Evolutionary conservation across 2,113 vertebrate genomes (phyloP).

Genomic region (Gobio gobio): DNA sequence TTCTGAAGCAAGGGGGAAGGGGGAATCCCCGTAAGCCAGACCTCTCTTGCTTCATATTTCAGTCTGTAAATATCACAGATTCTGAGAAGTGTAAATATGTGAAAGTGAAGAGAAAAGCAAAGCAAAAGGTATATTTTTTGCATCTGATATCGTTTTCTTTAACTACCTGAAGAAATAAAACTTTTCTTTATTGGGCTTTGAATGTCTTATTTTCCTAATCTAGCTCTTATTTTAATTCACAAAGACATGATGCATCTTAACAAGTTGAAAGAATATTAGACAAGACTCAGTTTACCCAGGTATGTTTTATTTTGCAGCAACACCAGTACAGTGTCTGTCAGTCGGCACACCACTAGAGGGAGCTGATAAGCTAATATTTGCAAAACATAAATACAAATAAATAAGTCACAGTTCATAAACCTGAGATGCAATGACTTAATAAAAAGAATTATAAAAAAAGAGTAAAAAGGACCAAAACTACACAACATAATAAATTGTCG

Average conservation of each 20-base stretch:
- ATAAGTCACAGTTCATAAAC: slow-evolving; percentile 43
- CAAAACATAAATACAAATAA: slow-evolving; percentile 63
- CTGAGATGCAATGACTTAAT: slow-evolving; percentile 36
- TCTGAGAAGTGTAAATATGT: slow-evolving; percentile 82
- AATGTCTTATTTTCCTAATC: neutral
- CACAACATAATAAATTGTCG: neutral
- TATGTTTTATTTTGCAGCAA: slow-evolving; percentile 53
- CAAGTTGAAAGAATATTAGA: neutral
- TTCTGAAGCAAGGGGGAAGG: slow-evolving; percentile 63
- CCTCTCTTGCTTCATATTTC: slow-evolving; percentile 60
- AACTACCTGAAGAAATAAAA: slow-evolving; percentile 81
- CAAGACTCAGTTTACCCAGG: neutral
- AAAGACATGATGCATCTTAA: neutral
- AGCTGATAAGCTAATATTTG: slow-evolving; percentile 35
- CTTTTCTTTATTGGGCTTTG: slow-evolving; percentile 70
- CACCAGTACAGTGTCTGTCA: slow-evolving; percentile 64
- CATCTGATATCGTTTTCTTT: slow-evolving; percentile 81
- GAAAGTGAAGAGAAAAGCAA: slow-evolving; percentile 78
- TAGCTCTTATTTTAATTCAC: neutral
- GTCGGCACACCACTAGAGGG: slow-evolving; percentile 67
- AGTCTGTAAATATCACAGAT: slow-evolving; percentile 79
- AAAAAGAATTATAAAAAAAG: neutral
- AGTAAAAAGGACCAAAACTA: neutral
- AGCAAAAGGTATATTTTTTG: slow-evolving; percentile 83
- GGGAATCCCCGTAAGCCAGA: slow-evolving; percentile 70